A percentile compares a stretch with the other conserved stretches of the same genome.
These are phyloP conservation scores for Drosophila setifemur DNA, from an alignment of 1,140 invertebrate species.

Conservation along the genomic window DNA sequence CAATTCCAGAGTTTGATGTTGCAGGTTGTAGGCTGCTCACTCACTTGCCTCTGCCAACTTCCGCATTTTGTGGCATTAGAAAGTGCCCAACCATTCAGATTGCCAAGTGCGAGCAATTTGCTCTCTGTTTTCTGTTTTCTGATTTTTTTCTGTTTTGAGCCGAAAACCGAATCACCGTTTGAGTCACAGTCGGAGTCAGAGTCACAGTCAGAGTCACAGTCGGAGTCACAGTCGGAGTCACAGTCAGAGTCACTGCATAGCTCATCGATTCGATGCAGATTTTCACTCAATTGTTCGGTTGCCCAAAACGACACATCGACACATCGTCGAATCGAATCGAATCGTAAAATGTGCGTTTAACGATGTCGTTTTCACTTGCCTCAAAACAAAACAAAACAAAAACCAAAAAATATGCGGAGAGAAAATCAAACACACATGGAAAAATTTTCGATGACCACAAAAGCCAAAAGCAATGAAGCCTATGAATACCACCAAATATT, in stretches of 20 bases:
- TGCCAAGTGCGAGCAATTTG: slow-evolving; percentile 27
- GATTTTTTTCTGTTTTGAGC: slow-evolving; percentile 1
- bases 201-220: not conserved
- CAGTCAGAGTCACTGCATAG: not conserved
- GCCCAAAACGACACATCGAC: slow-evolving; percentile 22
- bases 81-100: slow-evolving; percentile 35
- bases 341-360: slow-evolving; percentile 57
- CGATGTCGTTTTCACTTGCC: slow-evolving; percentile 65
- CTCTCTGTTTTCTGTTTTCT: not conserved
- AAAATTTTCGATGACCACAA: not conserved
- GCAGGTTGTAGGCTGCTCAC: not conserved
- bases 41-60: slow-evolving; percentile 25
- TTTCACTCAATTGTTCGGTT: slow-evolving; percentile 70
- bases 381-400: no score
- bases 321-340: slow-evolving; percentile 31
- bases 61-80: slow-evolving; percentile 46
- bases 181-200: not conserved
- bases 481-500: no score
- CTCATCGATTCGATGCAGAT: slow-evolving; percentile 66
- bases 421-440: slow-evolving; percentile 5
- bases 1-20: not conserved
- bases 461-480: not conserved
- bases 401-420: not conserved
- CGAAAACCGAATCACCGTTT: not conserved
- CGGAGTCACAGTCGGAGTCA: not conserved